A percentile compares a stretch with the other conserved stretches of the same genome.
phyloP scores from a whole-genome alignment of 2,888 invertebrate species.

The Stenurella melanura region DNA sequence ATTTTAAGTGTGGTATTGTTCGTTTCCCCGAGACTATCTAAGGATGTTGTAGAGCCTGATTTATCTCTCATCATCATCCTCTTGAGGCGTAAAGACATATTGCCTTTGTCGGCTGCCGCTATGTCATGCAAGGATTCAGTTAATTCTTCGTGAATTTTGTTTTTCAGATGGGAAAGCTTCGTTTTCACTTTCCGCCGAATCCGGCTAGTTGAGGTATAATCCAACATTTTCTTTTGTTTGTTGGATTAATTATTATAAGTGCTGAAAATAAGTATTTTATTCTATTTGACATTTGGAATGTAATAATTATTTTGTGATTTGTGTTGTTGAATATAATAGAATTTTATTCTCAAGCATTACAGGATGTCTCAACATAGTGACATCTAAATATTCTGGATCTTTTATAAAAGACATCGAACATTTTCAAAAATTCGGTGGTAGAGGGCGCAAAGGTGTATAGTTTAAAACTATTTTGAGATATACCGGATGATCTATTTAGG shows the following conservation, averaged over 20 bases:
- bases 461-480: too few species aligned
- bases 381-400: too few species aligned
- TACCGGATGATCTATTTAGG: too few species aligned
- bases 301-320: neutral
- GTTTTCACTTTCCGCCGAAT: conserved; percentile 59
- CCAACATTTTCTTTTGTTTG: conserved; percentile 8
- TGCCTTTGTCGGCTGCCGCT: conserved; percentile 21
- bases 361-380: too few species aligned
- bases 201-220: conserved; percentile 57
- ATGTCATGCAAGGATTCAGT: conserved; percentile 49
- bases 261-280: neutral
- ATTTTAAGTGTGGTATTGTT: neutral
- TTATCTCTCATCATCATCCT: conserved; percentile 22
- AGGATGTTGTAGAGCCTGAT: conserved; percentile 23
- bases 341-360: too few species aligned
- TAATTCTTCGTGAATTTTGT: conserved; percentile 51
- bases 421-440: too few species aligned
- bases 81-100: conserved; percentile 23
- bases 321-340: neutral
- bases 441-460: too few species aligned
- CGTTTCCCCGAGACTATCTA: conserved; percentile 16
- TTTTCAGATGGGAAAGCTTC: conserved; percentile 48
- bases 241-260: neutral
- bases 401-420: too few species aligned
- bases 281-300: neutral